Percentiles rank a stretch among this genome's conserved stretches.
Evolutionary conservation across 2,113 vertebrate genomes (phyloP).

Genomic region (Acrocephalus arundinaceus): DNA sequence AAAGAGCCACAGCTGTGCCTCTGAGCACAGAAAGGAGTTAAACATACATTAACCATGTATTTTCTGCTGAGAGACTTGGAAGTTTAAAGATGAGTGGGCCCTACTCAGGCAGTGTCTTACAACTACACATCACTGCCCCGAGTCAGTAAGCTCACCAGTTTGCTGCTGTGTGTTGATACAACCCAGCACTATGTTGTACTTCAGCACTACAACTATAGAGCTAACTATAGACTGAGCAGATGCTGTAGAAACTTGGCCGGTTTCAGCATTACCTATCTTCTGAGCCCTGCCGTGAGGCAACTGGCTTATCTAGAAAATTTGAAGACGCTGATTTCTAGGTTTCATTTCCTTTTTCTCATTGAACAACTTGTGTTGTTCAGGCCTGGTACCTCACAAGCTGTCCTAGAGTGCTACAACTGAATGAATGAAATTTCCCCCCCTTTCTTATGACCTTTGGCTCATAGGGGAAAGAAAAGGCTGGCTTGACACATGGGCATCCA

Average conservation of each 20-base stretch:
- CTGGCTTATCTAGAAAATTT: neutral
- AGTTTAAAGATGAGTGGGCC: neutral
- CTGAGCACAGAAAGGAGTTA: neutral
- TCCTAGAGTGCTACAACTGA: neutral
- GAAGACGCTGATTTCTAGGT: neutral
- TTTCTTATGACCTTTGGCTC: neutral
- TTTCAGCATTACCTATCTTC: neutral
- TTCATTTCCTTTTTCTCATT: neutral
- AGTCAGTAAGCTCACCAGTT: neutral
- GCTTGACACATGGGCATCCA: neutral
- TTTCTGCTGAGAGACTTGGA: neutral
- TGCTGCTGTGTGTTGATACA: neutral
- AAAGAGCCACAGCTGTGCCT: neutral
- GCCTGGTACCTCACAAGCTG: neutral
- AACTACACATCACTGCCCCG: neutral
- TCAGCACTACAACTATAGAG: neutral
- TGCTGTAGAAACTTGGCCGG: neutral
- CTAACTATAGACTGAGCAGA: neutral
- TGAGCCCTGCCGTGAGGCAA: neutral
- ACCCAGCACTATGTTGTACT: rapidly evolving
- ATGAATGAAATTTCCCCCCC: neutral
- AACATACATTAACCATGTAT: neutral
- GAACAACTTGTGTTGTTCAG: neutral
- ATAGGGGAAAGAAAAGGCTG: neutral
- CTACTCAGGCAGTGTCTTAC: neutral